Evolutionary conservation across 2,797 vertebrate species (phyloP).

Genomic region (Myiotriccus ornatus): DNA sequence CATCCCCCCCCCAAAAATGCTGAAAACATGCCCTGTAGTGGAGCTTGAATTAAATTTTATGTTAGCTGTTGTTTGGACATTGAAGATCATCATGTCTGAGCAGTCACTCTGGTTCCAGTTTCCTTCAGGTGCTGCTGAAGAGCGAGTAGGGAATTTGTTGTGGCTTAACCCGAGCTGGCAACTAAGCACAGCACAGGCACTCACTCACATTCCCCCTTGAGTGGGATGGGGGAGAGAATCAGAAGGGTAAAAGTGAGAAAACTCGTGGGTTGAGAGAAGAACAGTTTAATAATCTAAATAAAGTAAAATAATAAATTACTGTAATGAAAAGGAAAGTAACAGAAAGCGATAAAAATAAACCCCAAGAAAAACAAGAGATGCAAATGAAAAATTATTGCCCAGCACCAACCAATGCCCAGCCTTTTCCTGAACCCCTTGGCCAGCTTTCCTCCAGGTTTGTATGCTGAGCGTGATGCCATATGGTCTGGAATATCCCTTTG

Average conservation of each 20-base stretch:
- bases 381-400: not conserved
- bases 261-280: not conserved
- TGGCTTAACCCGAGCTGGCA: not conserved
- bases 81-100: slow-evolving; percentile 46
- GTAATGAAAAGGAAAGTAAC: not conserved
- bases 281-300: not conserved
- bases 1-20: not conserved
- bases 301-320: not conserved
- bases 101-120: not conserved
- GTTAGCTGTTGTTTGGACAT: slow-evolving; percentile 37
- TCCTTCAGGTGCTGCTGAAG: slow-evolving; percentile 50
- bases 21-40: slow-evolving; percentile 30
- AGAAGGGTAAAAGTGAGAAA: not conserved
- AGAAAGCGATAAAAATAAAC: not conserved
- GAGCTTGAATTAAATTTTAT: slow-evolving; percentile 3
- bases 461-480: not conserved
- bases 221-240: not conserved
- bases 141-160: not conserved
- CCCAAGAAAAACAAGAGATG: not conserved
- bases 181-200: not conserved
- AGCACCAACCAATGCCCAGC: not conserved
- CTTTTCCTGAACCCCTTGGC: not conserved
- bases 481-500: not conserved
- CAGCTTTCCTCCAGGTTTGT: not conserved
- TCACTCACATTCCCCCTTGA: not conserved